Percentiles rank a stretch among this genome's conserved stretches.
Conservation (phyloP, 2,888 invertebrate species). For the Lomographa bimaculata region DNA sequence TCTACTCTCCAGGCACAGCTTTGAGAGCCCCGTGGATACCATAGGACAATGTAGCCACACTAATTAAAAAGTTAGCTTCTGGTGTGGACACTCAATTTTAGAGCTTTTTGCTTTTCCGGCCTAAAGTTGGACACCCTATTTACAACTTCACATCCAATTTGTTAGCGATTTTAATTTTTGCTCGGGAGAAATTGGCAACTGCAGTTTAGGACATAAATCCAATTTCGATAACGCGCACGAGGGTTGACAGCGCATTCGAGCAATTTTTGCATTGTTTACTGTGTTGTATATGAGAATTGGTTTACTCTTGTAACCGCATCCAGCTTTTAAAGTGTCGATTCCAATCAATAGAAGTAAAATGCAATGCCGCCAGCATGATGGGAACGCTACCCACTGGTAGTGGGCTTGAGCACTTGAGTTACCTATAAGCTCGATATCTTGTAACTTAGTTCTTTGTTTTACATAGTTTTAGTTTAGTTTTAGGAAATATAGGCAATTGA, state of each 20-base stretch:
- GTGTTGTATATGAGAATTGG: constrained; percentile 11
- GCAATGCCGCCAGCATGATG: too few relatives aligned
- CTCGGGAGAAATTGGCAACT: constrained; percentile 26
- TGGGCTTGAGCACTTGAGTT: too few relatives aligned
- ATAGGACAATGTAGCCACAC: constrained; percentile 21
- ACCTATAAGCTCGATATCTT: too few relatives aligned
- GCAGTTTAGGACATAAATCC: constrained; percentile 33
- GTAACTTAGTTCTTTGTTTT: too few relatives aligned
- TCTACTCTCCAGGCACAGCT: background rate
- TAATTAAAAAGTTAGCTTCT: constrained; percentile 36
- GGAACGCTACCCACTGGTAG: too few relatives aligned
- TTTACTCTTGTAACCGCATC: constrained; percentile 6
- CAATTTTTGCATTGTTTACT: constrained; percentile 23
- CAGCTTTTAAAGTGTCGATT: constrained; percentile 3
- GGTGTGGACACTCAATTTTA: constrained; percentile 36
- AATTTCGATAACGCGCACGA: constrained; percentile 32
- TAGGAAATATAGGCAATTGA: too few relatives aligned
- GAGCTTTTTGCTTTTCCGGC: constrained; percentile 33
- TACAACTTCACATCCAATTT: constrained; percentile 35
- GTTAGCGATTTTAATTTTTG: constrained; percentile 33
- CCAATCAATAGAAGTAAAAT: constrained; percentile 3
- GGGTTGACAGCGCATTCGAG: constrained; percentile 21
- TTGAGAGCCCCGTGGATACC: constrained; percentile 9
- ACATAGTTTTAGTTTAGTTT: too few relatives aligned
- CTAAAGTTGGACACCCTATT: constrained; percentile 33